Evolutionary conservation across 1,140 invertebrate genomes (phyloP).

Genomic region (Aradophagus sp.): DNA sequence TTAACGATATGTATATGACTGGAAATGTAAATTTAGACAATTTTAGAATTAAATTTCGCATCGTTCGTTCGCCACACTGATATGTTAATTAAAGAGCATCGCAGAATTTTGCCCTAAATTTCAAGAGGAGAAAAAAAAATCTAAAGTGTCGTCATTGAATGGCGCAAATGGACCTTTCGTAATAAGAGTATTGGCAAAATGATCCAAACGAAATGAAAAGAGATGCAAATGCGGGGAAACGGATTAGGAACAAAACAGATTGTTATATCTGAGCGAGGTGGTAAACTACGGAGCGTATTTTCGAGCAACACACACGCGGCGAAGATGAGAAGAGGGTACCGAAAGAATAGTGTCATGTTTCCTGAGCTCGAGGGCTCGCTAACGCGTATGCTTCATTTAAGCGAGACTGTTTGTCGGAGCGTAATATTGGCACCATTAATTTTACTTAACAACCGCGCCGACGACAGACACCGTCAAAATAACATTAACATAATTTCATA

Average conservation of each 20-base stretch:
- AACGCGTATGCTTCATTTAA: conserved; percentile 55
- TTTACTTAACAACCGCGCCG: conserved; percentile 38
- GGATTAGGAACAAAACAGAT: conserved; percentile 57
- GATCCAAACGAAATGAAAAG: conserved; percentile 45
- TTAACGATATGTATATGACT: too few species aligned
- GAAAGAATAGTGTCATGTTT: conserved; percentile 59
- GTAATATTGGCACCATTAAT: conserved; percentile 57
- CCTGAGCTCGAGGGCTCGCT: conserved; percentile 55
- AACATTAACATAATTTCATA: conserved; percentile 39
- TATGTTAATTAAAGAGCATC: too few species aligned
- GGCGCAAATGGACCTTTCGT: conserved; percentile 17
- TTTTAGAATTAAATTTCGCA: too few species aligned
- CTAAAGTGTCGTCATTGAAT: conserved; percentile 7
- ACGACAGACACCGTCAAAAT: conserved; percentile 43
- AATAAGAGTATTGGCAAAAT: conserved; percentile 45
- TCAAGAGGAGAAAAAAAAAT: too few species aligned
- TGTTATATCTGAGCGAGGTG: conserved; percentile 50
- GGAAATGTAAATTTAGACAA: too few species aligned
- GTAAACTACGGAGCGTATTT: conserved; percentile 46
- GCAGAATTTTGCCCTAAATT: too few species aligned
- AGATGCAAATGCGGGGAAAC: conserved; percentile 54
- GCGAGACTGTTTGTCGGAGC: conserved; percentile 51
- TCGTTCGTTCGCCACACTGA: too few species aligned
- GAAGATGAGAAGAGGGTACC: conserved; percentile 54
- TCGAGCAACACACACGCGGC: conserved; percentile 43